phyloP scores from a whole-genome alignment of 2,888 invertebrate genomes.

The Clitarchus hookeri region DNA sequence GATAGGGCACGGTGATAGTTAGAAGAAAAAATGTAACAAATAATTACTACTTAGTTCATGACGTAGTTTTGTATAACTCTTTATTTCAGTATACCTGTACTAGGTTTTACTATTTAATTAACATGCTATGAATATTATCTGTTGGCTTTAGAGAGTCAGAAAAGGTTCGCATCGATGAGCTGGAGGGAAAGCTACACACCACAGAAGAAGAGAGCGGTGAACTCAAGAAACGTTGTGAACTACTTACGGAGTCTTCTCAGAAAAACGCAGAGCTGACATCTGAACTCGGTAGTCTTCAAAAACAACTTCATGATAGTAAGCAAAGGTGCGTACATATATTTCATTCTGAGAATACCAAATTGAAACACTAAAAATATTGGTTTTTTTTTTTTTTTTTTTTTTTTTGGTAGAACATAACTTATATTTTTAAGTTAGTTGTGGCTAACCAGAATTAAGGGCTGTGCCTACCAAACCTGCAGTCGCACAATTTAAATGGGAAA shows the following conservation, averaged over 20 bases:
- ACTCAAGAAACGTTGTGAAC: constrained; percentile 31
- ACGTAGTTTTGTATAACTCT: too few relatives aligned
- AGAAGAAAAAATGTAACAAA: too few relatives aligned
- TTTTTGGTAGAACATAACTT: too few relatives aligned
- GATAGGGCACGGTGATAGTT: too few relatives aligned
- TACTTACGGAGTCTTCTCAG: constrained; percentile 27
- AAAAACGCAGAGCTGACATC: constrained; percentile 31
- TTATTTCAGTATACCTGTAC: too few relatives aligned
- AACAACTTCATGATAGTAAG: constrained; percentile 34
- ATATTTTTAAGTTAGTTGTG: too few relatives aligned
- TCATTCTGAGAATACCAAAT: background rate
- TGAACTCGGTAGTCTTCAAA: constrained; percentile 30
- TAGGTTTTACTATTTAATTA: too few relatives aligned
- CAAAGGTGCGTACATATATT: constrained; percentile 35
- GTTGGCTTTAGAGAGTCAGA: constrained; percentile 32
- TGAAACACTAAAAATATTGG: background rate
- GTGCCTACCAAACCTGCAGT: too few relatives aligned
- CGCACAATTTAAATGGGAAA: too few relatives aligned
- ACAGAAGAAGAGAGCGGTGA: constrained; percentile 30
- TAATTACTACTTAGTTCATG: too few relatives aligned
- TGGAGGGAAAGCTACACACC: constrained; percentile 34
- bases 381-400: too few relatives aligned
- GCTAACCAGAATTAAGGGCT: too few relatives aligned
- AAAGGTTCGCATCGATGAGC: constrained; percentile 30
- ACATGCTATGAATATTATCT: background rate